Base-by-base conservation (phyloP, 2,888 invertebrate genomes). In the Fragum sueziense region DNA sequence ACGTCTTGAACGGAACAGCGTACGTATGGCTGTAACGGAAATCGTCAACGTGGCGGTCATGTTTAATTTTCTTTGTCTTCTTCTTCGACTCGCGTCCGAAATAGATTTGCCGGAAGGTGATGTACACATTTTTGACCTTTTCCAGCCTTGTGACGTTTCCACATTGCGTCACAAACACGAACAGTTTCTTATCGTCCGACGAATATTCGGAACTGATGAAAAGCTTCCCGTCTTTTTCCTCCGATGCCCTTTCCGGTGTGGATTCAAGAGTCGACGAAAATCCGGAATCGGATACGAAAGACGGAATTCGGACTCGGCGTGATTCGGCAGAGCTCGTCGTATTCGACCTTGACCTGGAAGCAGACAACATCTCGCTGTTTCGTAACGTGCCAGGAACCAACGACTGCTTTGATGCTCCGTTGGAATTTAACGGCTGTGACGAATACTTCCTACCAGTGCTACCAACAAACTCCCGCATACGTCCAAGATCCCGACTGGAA, bases 131-230 rank as follows among this genome's bases (percentile, higher is more conserved):
- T 14, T 27, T 22, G 2, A 11, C n/a, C 2, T 57, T 22, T 6
- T 27, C 25, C 7, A 27, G 57, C 27, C 57, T 57, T 25, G 22
- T 27, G 2, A 57, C 14, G 25, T 57, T 57, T 57, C 57, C 57
- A 57, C 57, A 57, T 25, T 57, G 57, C 14, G 57, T 57, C 9
- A 57, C 25, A 57, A 57, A 57, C n/a, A 57, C 25, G 14, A 57
- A 27, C 27, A 57, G 57, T 25, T 27, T 27, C n/a, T 57, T 57
- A 11, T 57, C 57, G 25, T 57, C 57, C 9, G 57, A 57, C 9
- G 25, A 57, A 27, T 57, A 57, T 57, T 57, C 57, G 22, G 57
- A 2, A n/a, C 57, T 57, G 22, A 57, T 25, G 25, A 57, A 57
- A 27, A 57, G 22, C n/a, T 57, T 57, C 27, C 57, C 57, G n/a